These are phyloP conservation scores for Halocaridina rubra DNA, from an alignment of 2,888 invertebrate species.

Conservation along the genomic window DNA sequence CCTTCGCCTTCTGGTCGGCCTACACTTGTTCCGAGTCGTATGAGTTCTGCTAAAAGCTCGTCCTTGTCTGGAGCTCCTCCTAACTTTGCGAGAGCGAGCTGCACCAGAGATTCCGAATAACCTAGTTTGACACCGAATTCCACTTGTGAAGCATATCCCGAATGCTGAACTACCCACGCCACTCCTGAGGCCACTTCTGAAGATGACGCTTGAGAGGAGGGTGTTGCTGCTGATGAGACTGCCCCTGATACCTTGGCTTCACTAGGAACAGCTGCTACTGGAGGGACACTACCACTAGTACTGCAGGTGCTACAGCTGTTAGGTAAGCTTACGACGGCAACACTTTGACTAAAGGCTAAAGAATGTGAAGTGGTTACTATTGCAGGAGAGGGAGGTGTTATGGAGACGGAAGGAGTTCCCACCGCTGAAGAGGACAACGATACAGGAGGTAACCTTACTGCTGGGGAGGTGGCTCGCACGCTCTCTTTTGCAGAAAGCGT, in stretches of 20 bases:
- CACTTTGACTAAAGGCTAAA: background rate
- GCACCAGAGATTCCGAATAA: conserved; percentile 87
- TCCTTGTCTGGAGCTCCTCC: conserved; percentile 88
- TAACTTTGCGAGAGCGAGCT: conserved; percentile 84
- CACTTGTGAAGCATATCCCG: conserved; percentile 81
- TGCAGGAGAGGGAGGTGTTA: background rate
- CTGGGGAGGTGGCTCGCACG: background rate
- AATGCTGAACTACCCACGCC: conserved; percentile 82
- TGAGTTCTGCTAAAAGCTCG: conserved; percentile 88
- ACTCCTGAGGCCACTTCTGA: conserved; percentile 74
- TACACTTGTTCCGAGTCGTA: conserved; percentile 73
- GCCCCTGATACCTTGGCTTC: conserved; percentile 69
- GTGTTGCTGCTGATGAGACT: background rate
- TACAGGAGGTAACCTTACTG: background rate
- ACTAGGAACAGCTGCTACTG: conserved; percentile 74
- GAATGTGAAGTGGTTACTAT: background rate
- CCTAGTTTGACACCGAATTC: conserved; percentile 94
- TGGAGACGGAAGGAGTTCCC: conserved; percentile 61
- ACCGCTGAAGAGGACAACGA: background rate
- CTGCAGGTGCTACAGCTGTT: background rate
- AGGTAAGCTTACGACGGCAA: background rate
- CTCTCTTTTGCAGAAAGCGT: background rate
- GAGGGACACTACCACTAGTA: background rate
- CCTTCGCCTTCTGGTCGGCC: conserved; percentile 42
- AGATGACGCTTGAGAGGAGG: conserved; percentile 69